Conservation (phyloP, 1,140 invertebrate species). For the Microplitis demolitor region DNA sequence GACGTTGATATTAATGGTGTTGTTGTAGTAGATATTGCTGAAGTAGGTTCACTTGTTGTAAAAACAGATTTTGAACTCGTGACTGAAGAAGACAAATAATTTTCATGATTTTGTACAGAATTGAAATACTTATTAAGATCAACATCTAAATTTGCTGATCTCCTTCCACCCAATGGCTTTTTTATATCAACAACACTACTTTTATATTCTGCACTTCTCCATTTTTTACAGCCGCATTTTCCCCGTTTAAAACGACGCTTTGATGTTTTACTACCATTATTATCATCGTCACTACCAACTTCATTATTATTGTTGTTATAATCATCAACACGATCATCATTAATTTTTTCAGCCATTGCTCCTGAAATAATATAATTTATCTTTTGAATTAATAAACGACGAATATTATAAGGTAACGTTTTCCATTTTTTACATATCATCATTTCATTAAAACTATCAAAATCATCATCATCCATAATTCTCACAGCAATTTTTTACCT, state of each 20-base stretch:
- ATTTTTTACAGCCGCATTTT: not conserved
- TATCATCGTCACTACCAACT: not conserved
- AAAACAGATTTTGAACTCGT: not conserved
- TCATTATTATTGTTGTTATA: too few relatives aligned
- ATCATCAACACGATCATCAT: not conserved
- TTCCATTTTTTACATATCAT: not conserved
- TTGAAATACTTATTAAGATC: too few relatives aligned
- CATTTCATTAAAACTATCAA: not conserved
- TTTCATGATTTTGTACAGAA: too few relatives aligned
- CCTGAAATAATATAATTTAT: not conserved
- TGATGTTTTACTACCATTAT: not conserved
- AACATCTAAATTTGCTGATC: too few relatives aligned
- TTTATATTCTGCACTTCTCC: not conserved
- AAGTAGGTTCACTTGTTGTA: not conserved
- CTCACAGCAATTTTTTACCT: not conserved
- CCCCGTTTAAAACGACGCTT: not conserved
- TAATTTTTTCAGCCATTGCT: not conserved
- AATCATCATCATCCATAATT: not conserved
- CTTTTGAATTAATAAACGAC: not conserved
- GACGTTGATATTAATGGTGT: not conserved
- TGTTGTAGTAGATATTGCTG: not conserved
- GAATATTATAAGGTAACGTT: not conserved
- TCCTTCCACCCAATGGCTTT: too few relatives aligned
- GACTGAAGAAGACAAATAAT: too few relatives aligned
- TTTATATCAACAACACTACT: not conserved